Base-by-base conservation (phyloP, 2,888 invertebrate genomes). In the Creontiades dilutus region DNA sequence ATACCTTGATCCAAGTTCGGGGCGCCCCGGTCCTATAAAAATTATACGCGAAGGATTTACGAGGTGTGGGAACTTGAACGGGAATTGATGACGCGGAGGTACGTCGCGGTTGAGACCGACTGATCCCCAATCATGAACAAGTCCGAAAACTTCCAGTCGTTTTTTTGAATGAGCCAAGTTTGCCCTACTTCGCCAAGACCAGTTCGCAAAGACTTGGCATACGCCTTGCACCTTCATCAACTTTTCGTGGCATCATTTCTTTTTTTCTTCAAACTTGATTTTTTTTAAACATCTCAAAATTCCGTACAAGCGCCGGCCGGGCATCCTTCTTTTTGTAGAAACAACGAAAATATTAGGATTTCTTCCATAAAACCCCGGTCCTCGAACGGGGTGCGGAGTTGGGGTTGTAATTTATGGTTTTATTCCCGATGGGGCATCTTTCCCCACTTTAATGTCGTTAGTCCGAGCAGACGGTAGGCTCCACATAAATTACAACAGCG, bases 261-360 rank as follows among this genome's bases (percentile, higher is more conserved):
- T 11, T 68, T 23, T 68, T 68, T 68, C 68, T 68, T 68, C 23
- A 13, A 68, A 68, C 68, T 68, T 23, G 27, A 68, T 68, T 68
- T 68, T 68, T 68, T 61, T 61, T 61, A 4, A 37, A 37, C 61
- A 61, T 61, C 61, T n/a, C 61, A 19, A 61, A 61, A 23, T 68
- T 68, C 68, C 68, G 12, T 68, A n/a, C 19, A 61, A 61, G 68
- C 68, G 68, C 68, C 68, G 23, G 68, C 2, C 68, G 5, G 23
- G 12, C 19, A 23, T 23, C 14, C 68, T 23, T 68, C 23, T 12
- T 68, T 68, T 68, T 68, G 19, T 5, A 23, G 9, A 68, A 68
- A 68, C 68, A 68, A 68, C 68, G 14, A 78, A 78, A 78, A 78
- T 78, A 78, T 78, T 46, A 78, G 46, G 78, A 78, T 78, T 78